Evolutionary conservation across 2,113 vertebrate genomes (phyloP).

Genomic region (Dicrurus megarhynchus): DNA sequence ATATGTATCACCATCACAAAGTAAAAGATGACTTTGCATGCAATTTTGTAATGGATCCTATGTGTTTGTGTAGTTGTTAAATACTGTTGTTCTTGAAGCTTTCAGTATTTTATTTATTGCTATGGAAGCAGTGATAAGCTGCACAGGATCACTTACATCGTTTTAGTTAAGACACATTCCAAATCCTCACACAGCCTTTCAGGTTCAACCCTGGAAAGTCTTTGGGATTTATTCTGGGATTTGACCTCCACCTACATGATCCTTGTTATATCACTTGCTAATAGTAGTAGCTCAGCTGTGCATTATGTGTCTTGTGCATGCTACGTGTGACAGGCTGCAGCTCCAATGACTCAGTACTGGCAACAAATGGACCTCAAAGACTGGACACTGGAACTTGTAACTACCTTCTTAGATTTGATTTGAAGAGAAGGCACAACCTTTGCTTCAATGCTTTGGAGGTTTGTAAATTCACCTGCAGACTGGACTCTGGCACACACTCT

Average conservation of each 20-base stretch:
- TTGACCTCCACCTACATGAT: slow-evolving; percentile 46
- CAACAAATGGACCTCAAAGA: not conserved
- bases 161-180: slow-evolving; percentile 22
- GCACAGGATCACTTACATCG: slow-evolving; percentile 16
- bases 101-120: not conserved
- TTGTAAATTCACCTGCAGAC: not conserved
- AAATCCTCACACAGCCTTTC: slow-evolving; percentile 38
- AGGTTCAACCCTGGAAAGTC: slow-evolving; percentile 19
- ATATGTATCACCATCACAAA: not conserved
- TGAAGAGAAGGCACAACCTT: not conserved
- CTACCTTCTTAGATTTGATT: not conserved
- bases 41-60: not conserved
- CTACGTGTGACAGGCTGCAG: not conserved
- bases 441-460: not conserved
- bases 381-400: not conserved
- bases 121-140: not conserved
- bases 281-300: not conserved
- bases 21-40: not conserved
- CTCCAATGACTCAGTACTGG: not conserved
- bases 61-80: not conserved
- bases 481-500: not conserved
- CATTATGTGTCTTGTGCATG: not conserved
- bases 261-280: slow-evolving; percentile 41
- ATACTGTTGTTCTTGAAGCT: not conserved
- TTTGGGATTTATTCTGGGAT: slow-evolving; percentile 33